Base-by-base conservation (phyloP, 2,113 vertebrate genomes). In the Nothobranchius kuhntae region DNA sequence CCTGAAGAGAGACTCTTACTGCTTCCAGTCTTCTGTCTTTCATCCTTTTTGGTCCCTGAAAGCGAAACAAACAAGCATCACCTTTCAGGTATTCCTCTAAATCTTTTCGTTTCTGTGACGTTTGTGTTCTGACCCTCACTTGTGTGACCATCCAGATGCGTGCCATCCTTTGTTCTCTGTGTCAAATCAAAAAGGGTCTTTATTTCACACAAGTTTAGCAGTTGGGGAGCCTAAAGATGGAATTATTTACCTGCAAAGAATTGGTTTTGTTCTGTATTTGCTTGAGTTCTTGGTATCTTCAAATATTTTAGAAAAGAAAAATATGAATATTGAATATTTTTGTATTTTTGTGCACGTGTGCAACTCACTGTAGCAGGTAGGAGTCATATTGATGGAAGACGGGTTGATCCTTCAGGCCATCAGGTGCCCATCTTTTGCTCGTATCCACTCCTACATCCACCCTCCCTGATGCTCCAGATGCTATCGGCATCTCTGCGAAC, bases 361-460 rank as follows among this genome's bases (percentile, higher is more conserved):
- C 21, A 21, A 35, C 92, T 87, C 80, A 95, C 93, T 91, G 90
- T 50, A 91, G 88, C 66, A 94, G 80, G 75, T 94, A 94, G 9
- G 94, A 94, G 71, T 91, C 90, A 13, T 17, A 73, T 13, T 66
- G 83, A 65, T 68, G 85, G 56, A 60, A 70, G 70, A 59, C 38
- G 14, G 0, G 0, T 53, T 11, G 55, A 7, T 53, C 52, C 58
- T 54, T 88, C 21, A 65, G 60, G 63, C 85, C 88, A 53, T 83
- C 83, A 35, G 78, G 53, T 12, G 80, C 45, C 86, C 84, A 87
- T 30, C 65, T 65, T 61, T 78, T 65, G 4, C 65, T 82, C 0
- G 54, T 68, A 46, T 85, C 61, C 0, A 73, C 17, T 10, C 84
- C 46, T 0, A 78, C 56, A 52, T 75, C 80, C 78, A 90, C 72